Evolutionary conservation across 2,797 vertebrate genomes (phyloP), one percentile per base, ranked within the genome.

Genomic region (Sebastes hubbsi): DNA sequence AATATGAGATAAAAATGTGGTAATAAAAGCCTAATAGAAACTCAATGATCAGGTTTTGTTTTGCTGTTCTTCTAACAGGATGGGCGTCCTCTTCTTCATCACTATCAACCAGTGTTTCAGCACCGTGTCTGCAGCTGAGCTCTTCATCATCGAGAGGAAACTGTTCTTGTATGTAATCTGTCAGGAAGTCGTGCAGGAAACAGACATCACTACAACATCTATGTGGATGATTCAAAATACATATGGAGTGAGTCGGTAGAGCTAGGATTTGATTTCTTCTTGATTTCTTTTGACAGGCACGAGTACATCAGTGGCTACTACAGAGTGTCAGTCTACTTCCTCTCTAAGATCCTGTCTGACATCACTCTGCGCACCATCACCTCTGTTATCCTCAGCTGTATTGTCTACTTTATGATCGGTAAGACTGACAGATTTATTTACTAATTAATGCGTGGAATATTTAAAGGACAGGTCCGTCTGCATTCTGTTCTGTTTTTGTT

Each of bases 301-400:
- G 98, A 99, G 82, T 98, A 97, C 83, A 98, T 98, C 92, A 99
- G 97, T 38, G 98, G 98, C 27, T 99, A 99, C 94, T 99, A 99
- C 94, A 93, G 97, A 90, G 94, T 95, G 6, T 97, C 97, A 0
- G 95, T 96, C 8, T 99, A 99, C 91, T 99, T 99, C 93, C 92
- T 99, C 73, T 96, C 97, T 25, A 99, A 98, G 89, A 85, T 98
- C 71, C 70, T 97, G 38, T 96, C 96, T 77, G 97, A 99, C 82
- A 89, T 99, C 24, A 92, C 95, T 38, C 91, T 98, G 89, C 96
- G 97, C 80, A 95, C 96, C 29, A 0, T 97, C 73, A 97, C 96
- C 58, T 95, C 96, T 10, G 76, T 98, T 42, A 83, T 97, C 92
- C 97, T 97, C 94, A 96, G 96, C 79, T 93, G 93, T 36, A 92